These are phyloP conservation scores for Zoanthus sociatus DNA, from an alignment of 92 coral and sea anemone species.

Conservation along the genomic window DNA sequence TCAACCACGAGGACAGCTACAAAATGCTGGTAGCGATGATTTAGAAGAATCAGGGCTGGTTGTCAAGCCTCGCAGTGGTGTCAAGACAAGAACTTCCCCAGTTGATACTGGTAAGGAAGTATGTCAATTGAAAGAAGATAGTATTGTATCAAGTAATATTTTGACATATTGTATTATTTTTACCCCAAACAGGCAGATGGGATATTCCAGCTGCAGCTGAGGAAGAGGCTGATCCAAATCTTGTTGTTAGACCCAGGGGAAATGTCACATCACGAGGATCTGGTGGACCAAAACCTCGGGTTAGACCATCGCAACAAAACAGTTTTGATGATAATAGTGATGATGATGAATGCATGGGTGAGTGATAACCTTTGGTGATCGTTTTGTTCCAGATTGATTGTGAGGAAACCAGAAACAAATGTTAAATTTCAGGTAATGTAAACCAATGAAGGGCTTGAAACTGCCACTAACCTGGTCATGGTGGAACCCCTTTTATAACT, in stretches of 20 bases:
- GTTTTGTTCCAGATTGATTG: not conserved
- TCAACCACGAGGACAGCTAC: slow-evolving; percentile 23
- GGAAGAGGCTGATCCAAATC: not conserved
- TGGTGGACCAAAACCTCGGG: slow-evolving; percentile 30
- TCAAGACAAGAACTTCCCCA: slow-evolving; percentile 20
- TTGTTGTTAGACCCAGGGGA: slow-evolving; percentile 38
- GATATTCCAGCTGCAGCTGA: slow-evolving; percentile 24
- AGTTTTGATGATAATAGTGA: slow-evolving; percentile 49
- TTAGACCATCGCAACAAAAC: slow-evolving; percentile 28
- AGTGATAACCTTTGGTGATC: not conserved
- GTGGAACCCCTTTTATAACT: not conserved
- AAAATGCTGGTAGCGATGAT: slow-evolving; percentile 6
- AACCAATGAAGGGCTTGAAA: not conserved
- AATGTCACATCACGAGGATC: slow-evolving; percentile 28
- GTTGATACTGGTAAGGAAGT: slow-evolving; percentile 32
- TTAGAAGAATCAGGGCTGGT: slow-evolving; percentile 24
- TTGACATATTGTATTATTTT: not conserved
- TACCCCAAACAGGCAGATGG: slow-evolving; percentile 27
- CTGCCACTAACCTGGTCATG: not conserved
- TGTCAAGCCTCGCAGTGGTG: slow-evolving; percentile 16
- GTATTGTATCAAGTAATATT: not conserved
- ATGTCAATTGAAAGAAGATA: not conserved
- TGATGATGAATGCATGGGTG: slow-evolving; percentile 27
- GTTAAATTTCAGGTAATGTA: not conserved
- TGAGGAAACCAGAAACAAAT: not conserved